Conservation (phyloP, 2,113 vertebrate species). For the Myodes glareolus region DNA sequence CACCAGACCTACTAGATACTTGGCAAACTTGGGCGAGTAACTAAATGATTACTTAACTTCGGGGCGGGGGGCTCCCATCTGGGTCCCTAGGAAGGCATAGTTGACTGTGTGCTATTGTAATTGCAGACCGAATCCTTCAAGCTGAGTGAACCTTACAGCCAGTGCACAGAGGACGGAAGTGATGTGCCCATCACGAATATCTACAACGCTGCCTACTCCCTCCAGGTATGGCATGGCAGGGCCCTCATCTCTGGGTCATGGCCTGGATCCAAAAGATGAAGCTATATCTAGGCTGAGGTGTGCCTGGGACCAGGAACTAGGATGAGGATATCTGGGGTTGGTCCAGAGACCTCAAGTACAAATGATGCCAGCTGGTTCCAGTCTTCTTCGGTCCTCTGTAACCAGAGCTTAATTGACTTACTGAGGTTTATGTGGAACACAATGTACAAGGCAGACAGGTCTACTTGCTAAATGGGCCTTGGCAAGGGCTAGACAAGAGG, state of each 20-base stretch:
- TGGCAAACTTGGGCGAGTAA: background rate
- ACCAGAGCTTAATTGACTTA: conserved; percentile 61
- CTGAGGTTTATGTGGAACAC: conserved; percentile 42
- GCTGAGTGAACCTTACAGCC: conserved; percentile 89
- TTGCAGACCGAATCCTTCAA: conserved; percentile 87
- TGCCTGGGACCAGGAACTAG: conserved; percentile 64
- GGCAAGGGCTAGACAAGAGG: background rate
- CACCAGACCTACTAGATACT: background rate
- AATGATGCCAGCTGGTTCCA: conserved; percentile 52
- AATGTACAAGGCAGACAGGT: background rate
- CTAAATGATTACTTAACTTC: background rate
- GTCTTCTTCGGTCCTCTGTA: conserved; percentile 59
- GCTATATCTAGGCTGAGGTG: conserved; percentile 11
- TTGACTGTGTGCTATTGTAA: background rate
- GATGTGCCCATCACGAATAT: conserved; percentile 86
- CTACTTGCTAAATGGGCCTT: background rate
- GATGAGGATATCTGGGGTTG: conserved; percentile 65
- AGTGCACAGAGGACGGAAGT: conserved; percentile 86
- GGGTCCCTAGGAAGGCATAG: background rate
- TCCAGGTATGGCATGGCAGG: conserved; percentile 83
- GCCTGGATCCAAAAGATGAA: conserved; percentile 9
- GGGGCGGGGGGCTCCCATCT: background rate
- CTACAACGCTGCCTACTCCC: conserved; percentile 88
- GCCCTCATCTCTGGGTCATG: background rate
- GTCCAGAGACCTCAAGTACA: conserved; percentile 72